Percentiles rank a stretch among this genome's conserved stretches.
These are phyloP conservation scores for Drosophila melanica DNA, from an alignment of 1,140 invertebrate species.

Conservation along the genomic window DNA sequence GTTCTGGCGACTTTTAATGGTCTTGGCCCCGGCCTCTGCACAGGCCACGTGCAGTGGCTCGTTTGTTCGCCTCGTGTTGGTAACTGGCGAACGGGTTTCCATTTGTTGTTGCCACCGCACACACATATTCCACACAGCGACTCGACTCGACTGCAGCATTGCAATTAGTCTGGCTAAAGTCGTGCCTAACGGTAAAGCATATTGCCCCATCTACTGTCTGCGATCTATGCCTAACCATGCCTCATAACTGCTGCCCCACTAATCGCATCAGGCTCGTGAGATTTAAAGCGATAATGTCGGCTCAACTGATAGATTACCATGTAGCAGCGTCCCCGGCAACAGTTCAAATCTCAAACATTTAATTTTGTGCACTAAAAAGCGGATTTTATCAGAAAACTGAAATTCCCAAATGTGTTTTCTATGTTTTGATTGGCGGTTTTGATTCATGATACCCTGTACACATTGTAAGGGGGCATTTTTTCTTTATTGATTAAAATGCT, in stretches of 20 bases:
- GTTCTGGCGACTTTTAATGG: conserved; percentile 50
- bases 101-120: conserved; percentile 12
- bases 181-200: conserved; percentile 75
- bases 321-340: conserved; percentile 19
- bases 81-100: conserved; percentile 59
- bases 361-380: conserved; percentile 9
- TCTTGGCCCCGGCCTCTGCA: conserved; percentile 15
- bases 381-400: neutral
- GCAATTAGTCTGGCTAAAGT: conserved; percentile 80
- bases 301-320: conserved; percentile 69
- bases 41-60: conserved; percentile 61
- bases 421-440: conserved; percentile 38
- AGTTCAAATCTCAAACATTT: conserved; percentile 18
- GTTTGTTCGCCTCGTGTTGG: conserved; percentile 9
- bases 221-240: neutral
- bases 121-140: conserved; percentile 52
- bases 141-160: conserved; percentile 25
- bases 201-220: conserved; percentile 28
- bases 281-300: conserved; percentile 75
- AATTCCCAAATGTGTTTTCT: conserved; percentile 53
- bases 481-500: conserved; percentile 7
- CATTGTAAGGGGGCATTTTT: neutral
- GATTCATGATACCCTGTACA: neutral
- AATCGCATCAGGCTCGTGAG: conserved; percentile 73
- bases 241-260: conserved; percentile 56